Evolutionary conservation across 2,797 vertebrate species (phyloP).

Genomic region (Cyprinodon diabolis): DNA sequence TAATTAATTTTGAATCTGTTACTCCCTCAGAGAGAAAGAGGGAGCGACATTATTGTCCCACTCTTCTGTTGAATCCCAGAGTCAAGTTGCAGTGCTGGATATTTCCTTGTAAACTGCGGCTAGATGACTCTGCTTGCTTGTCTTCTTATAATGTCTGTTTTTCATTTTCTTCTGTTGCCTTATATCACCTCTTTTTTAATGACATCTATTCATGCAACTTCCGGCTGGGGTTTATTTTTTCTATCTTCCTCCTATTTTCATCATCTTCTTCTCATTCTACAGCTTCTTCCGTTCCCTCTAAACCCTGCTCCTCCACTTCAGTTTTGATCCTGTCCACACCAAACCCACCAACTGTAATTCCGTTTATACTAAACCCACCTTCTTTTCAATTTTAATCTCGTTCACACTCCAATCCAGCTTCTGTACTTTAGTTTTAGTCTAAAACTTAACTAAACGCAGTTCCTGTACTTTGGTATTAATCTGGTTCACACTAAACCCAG

Average conservation of each 20-base stretch:
- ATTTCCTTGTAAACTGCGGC: slow-evolving; percentile 14
- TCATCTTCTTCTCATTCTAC: slow-evolving; percentile 18
- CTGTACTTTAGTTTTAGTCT: no score
- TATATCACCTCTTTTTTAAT: slow-evolving; percentile 29
- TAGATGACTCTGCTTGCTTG: slow-evolving; percentile 49
- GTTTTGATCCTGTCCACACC: no score
- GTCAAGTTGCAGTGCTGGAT: slow-evolving; percentile 30
- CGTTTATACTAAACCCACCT: no score
- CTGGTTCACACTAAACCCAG: not conserved
- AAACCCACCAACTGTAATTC: no score
- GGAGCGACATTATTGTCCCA: slow-evolving; percentile 41
- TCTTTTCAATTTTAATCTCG: no score
- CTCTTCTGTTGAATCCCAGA: slow-evolving; percentile 33
- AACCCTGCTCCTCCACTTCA: no score
- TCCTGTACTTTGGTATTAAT: no score
- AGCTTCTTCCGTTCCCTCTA: no score
- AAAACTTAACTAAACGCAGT: no score
- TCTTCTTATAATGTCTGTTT: slow-evolving; percentile 53
- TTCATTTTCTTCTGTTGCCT: slow-evolving; percentile 32
- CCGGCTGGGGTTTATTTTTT: slow-evolving; percentile 26
- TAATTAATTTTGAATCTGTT: slow-evolving; percentile 74
- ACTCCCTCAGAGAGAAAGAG: slow-evolving; percentile 33
- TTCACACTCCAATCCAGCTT: no score
- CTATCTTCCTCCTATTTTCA: slow-evolving; percentile 30
- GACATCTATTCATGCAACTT: slow-evolving; percentile 63